phyloP scores from a whole-genome alignment of 2,113 vertebrate genomes.

The Calyptomena viridis region DNA sequence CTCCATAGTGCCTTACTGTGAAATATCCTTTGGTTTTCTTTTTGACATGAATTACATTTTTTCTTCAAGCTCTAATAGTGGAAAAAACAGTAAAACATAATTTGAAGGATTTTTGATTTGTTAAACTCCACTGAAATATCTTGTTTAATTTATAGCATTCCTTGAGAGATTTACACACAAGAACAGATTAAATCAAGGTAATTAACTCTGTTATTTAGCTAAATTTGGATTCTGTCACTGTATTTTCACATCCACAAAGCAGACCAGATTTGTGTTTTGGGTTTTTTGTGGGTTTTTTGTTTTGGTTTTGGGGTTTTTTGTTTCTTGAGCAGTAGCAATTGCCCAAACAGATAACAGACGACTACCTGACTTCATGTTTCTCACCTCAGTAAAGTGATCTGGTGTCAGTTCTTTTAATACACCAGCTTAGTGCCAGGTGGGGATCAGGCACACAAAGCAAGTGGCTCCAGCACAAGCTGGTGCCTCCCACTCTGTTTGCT shows the following conservation, averaged over 20 bases:
- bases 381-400: accelerated
- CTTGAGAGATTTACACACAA: not conserved
- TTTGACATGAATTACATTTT: not conserved
- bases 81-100: not conserved
- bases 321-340: not conserved
- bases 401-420: not conserved
- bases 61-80: not conserved
- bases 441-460: not conserved
- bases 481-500: not conserved
- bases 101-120: not conserved
- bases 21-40: not conserved
- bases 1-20: not conserved
- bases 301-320: not conserved
- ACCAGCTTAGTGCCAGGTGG: not conserved
- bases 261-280: not conserved
- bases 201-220: not conserved
- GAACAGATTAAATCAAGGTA: not conserved
- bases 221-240: not conserved
- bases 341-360: not conserved
- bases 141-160: not conserved
- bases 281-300: not conserved
- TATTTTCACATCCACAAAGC: not conserved
- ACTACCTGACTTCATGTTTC: not conserved
- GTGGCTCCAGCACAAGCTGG: not conserved
- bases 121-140: not conserved